Evolutionary conservation across 1,140 invertebrate genomes (phyloP), one percentile per base, ranked within the genome.

Genomic region (Papilio glaucus): DNA sequence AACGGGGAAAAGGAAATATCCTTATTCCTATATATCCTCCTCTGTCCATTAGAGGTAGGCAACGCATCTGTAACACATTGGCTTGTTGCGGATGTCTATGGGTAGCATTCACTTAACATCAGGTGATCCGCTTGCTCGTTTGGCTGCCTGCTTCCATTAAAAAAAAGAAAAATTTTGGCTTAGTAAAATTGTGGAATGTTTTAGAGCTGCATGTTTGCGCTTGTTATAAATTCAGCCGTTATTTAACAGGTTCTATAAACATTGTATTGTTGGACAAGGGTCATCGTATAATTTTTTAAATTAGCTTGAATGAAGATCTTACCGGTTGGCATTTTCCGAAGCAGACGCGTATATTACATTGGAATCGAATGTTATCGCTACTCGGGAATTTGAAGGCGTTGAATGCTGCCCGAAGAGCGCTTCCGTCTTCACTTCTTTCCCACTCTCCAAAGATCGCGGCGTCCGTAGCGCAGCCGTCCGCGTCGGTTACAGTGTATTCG

Each of bases 341-440:
- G 94, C 98, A 99, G 4, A 99, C 98, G 57, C 98, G 95, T 85
- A 99, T 98, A 87, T 98, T 98, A 88, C 98, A 99, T 90, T 98
- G 98, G 97, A 99, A 99, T 89, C 97, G 94, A 80, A 99, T 98
- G 85, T 98, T 98, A 82, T 98, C 98, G 82, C 97, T 98, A 74
- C 97, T 97, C 0, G 98, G 98, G 95, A 99, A 99, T 88, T 99
- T 99, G 89, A 99, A 99, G 4, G 98, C 98, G 87, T 98, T 98
- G 87, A 99, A 98, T 74, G 96, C 95, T 45, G 98, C 98, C 83
- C 97, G 94, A 21, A 99, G 90, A 10, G 97, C 95, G 86, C 97
- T 97, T 10, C 96, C 96, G 39, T 97, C 96, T 73, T 96, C 94
- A 84, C 97, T 97, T 77, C 97, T 96, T 77, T 97, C 96, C 98